Evolutionary conservation across 2,888 invertebrate genomes (phyloP), one percentile per base, ranked within the genome.

Genomic region (Autographa gamma): DNA sequence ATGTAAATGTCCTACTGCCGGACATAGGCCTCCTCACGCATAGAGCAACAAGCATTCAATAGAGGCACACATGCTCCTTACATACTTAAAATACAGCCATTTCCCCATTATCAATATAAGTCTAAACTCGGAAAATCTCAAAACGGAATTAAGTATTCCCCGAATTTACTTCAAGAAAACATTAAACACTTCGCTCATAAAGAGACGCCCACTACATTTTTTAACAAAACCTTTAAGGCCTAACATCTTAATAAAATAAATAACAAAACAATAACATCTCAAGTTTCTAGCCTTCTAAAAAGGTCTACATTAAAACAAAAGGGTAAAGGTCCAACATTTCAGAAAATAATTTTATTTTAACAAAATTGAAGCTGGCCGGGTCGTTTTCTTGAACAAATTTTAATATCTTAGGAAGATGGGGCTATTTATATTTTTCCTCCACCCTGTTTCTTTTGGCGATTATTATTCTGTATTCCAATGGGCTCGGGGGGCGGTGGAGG

Each of bases 341-440:
- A 72, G 73, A 87, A 89, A 86, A 91, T 91, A 89, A 93, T 93
- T 93, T 93, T 91, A 92, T 93, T 94, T 92, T 88, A 92, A 86
- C 91, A 89, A 92, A 93, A 93, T 92, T 93, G 91, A 91, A 91
- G 92, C 82, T 77, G 88, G 88, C 85, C 84, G 63, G 82, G 79
- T 85, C 83, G 86, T 89, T 91, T 91, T 86, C 91, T 92, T 91
- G 92, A 88, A 91, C 92, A 94, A 94, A 95, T 94, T 95, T 95
- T 95, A 95, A 95, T 95, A 95, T 95, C 92, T 88, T 54, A 86
- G 93, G 93, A 91, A 92, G 93, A 92, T 93, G 92, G 85, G 84
- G 93, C 94, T 94, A 94, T 95, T 95, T 95, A 95, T 95, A 95
- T 95, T 95, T 95, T 95, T 95, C 92, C 92, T 86, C 93, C 93